Base-by-base conservation (phyloP, 2,888 invertebrate genomes). In the Sabatieria punctata region DNA sequence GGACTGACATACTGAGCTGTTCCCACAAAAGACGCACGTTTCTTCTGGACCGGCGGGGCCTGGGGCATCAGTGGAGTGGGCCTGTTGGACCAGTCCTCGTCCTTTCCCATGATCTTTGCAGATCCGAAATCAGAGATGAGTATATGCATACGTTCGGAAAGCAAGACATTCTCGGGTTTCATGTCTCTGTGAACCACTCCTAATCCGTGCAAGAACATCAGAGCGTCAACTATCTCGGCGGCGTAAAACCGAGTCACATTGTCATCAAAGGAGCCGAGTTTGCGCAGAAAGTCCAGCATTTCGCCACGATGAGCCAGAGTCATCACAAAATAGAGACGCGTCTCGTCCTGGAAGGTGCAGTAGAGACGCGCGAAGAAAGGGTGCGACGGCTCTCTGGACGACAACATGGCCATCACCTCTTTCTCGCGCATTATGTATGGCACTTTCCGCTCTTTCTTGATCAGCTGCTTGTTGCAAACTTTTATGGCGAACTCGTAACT, bases 1-100 rank as follows among this genome's bases (percentile, higher is more conserved):
- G 97, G 97, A 47, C 91, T 91, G 0, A 99, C 91, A 68, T 95
- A 97, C 66, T 95, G 93, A 2, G 97, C 93, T 13, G 95, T 97
- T 43, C 97, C 97, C 15, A 95, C 95, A 69, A 97, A 95, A 11
- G 73, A 73, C 54, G 30, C 3, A 6, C 43, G 36, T 19, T 33
- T 64, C 63, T 30, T 30, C 30, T 48, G 60, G 4, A 6, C 4
- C 45, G 6, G 45, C 4, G 38, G 40, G 4, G 13, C 4, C 45
- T 22, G 45, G 4, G 38, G 40, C 18, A 45, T 13, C 13, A 25
- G 18, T 4, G 45, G 38, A 13, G 40, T 37, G 15, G n/a, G 24
- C 6, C 30, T 8, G 15, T 30, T 19, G 8, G 22, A 19, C 6
- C 22, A 8, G 8, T 6, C 19, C 11, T 43, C 50, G 23, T 54